These are phyloP conservation scores for Temnothorax unifasciatus DNA, from an alignment of 2,888 invertebrate species.

Conservation along the genomic window DNA sequence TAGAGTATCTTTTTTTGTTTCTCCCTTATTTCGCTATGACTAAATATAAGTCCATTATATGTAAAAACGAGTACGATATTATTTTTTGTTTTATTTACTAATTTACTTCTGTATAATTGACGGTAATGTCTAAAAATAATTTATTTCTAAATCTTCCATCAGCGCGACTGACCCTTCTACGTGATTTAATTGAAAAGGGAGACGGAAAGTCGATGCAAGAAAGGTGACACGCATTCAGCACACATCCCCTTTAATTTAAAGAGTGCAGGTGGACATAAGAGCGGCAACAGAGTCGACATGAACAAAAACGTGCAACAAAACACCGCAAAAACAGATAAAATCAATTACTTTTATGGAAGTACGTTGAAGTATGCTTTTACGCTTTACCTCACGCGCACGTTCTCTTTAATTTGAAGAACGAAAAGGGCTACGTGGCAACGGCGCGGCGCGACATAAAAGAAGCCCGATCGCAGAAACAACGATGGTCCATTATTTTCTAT, in stretches of 20 bases:
- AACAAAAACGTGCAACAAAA: slow-evolving; percentile 42
- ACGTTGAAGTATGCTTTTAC: slow-evolving; percentile 31
- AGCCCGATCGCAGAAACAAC: slow-evolving; percentile 1
- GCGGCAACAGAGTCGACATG: slow-evolving; percentile 24
- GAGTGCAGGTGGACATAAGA: slow-evolving; percentile 37
- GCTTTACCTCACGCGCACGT: not conserved
- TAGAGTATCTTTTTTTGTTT: not conserved
- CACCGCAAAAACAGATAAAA: slow-evolving; percentile 44
- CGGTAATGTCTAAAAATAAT: not conserved
- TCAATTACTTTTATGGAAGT: slow-evolving; percentile 53
- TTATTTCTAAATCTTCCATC: not conserved
- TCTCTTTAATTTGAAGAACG: slow-evolving; percentile 37
- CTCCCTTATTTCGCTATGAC: not conserved
- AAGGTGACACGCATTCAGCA: slow-evolving; percentile 39
- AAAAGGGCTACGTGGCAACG: not conserved
- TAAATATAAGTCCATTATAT: not conserved
- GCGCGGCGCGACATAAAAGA: not conserved
- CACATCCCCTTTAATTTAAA: slow-evolving; percentile 56
- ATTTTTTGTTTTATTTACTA: not conserved
- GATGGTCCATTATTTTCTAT: slow-evolving; percentile 5
- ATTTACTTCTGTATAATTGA: not conserved
- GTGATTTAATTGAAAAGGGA: slow-evolving; percentile 40
- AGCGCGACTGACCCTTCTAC: not conserved
- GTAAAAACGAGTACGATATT: not conserved
- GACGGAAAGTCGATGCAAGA: not conserved